Evolutionary conservation across 2,888 invertebrate species (phyloP).

Genomic region (Rhagophthalmus giganteus): DNA sequence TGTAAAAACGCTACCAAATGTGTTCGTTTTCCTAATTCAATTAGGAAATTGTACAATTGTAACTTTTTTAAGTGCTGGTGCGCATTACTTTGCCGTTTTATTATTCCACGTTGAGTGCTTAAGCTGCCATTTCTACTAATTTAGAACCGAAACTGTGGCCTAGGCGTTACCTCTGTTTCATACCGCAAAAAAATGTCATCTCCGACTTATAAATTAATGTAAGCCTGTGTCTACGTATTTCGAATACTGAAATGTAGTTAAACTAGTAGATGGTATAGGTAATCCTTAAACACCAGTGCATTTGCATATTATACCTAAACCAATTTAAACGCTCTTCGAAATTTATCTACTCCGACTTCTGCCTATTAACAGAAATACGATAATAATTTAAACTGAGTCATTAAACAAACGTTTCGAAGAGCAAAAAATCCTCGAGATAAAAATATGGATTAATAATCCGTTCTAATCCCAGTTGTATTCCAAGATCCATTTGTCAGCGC

Average conservation of each 20-base stretch:
- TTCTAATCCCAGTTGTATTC: neutral
- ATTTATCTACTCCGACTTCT: neutral
- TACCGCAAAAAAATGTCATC: slow-evolving; percentile 3
- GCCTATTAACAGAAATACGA: neutral
- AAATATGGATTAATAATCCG: too few species aligned
- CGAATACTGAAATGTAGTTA: slow-evolving; percentile 1
- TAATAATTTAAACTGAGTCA: neutral
- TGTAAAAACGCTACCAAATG: slow-evolving; percentile 10
- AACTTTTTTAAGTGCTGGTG: slow-evolving; percentile 7
- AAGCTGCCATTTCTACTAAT: slow-evolving; percentile 9
- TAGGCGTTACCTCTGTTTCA: neutral
- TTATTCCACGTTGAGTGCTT: slow-evolving; percentile 11
- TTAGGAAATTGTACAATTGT: slow-evolving; percentile 10
- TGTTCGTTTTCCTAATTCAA: slow-evolving; percentile 12
- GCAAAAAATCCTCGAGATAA: neutral
- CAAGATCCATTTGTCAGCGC: neutral
- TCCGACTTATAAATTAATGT: slow-evolving; percentile 4
- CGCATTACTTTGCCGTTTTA: slow-evolving; percentile 10
- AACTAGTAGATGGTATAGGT: neutral
- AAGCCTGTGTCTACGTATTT: slow-evolving; percentile 6
- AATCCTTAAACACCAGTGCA: slow-evolving; percentile 3
- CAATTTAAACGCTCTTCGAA: neutral
- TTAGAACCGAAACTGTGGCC: slow-evolving; percentile 4
- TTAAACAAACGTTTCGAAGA: neutral
- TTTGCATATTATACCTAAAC: slow-evolving; percentile 3